Evolutionary conservation across 2,113 vertebrate genomes (phyloP).

Genomic region (Onychostruthus taczanowskii): DNA sequence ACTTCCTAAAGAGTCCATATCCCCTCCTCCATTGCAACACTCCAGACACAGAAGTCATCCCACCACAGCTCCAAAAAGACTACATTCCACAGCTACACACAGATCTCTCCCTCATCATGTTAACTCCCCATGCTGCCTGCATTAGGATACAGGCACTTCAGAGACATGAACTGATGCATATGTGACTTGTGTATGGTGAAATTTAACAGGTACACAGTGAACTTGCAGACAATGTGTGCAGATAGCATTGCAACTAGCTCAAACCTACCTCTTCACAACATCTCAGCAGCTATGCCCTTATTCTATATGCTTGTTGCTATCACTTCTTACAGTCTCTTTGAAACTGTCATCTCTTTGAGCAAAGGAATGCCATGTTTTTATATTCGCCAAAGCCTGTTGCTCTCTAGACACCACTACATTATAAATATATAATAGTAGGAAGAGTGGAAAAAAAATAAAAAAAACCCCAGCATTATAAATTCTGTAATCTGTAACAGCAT

Average conservation of each 20-base stretch:
- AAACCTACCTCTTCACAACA: neutral
- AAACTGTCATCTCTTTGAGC: neutral
- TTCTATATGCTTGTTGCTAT: neutral
- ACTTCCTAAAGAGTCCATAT: neutral
- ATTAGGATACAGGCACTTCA: neutral
- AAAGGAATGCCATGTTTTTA: neutral
- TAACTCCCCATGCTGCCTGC: neutral
- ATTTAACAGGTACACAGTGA: neutral
- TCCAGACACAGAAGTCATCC: neutral
- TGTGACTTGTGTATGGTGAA: neutral
- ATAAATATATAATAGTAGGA: neutral
- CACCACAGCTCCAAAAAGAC: neutral
- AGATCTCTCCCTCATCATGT: neutral
- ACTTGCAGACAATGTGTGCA: neutral
- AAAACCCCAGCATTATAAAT: accelerated
- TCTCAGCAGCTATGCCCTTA: neutral
- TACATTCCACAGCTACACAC: neutral
- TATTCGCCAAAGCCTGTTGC: neutral
- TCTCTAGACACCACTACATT: neutral
- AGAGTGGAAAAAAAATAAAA: neutral
- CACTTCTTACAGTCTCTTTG: neutral
- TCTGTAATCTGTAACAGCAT: neutral
- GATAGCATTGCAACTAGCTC: neutral
- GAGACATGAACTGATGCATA: neutral
- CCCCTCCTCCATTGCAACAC: neutral